These are phyloP conservation scores for Medauroidea extradentata DNA, from an alignment of 1,140 invertebrate genomes.

Conservation along the genomic window DNA sequence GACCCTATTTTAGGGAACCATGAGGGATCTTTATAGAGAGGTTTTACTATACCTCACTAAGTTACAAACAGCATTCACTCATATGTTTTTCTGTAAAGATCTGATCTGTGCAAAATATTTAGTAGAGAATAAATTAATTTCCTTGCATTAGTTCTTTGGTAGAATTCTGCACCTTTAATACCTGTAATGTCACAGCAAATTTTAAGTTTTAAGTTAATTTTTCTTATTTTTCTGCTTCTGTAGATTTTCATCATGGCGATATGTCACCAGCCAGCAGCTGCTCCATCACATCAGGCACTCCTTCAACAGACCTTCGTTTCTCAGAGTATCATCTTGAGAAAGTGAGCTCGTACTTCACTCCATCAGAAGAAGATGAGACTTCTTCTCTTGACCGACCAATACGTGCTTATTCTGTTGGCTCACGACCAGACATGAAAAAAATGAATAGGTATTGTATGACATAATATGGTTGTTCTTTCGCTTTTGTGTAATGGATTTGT, in stretches of 20 bases:
- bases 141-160: neutral
- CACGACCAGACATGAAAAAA: constrained; percentile 54
- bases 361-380: constrained; percentile 53
- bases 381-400: constrained; percentile 53
- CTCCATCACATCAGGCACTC: constrained; percentile 68
- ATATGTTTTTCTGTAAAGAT: too few relatives aligned
- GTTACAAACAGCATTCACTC: too few relatives aligned
- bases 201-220: too few relatives aligned
- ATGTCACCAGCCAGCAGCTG: constrained; percentile 58
- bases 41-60: too few relatives aligned
- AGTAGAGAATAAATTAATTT: neutral
- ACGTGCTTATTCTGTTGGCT: constrained; percentile 84
- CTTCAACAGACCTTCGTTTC: constrained; percentile 56
- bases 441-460: constrained; percentile 42
- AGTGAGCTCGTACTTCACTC: constrained; percentile 56
- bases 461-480: neutral
- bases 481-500: too few relatives aligned
- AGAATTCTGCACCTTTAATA: neutral
- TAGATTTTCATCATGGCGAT: constrained; percentile 44
- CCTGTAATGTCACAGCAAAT: too few relatives aligned
- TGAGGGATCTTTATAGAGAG: too few relatives aligned
- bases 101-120: too few relatives aligned
- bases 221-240: too few relatives aligned
- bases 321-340: constrained; percentile 63
- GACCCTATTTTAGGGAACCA: too few relatives aligned